Evolutionary conservation across 2,797 vertebrate species (phyloP), one percentile per base, ranked within the genome.

Genomic region (Hapalemur alaotrensis): DNA sequence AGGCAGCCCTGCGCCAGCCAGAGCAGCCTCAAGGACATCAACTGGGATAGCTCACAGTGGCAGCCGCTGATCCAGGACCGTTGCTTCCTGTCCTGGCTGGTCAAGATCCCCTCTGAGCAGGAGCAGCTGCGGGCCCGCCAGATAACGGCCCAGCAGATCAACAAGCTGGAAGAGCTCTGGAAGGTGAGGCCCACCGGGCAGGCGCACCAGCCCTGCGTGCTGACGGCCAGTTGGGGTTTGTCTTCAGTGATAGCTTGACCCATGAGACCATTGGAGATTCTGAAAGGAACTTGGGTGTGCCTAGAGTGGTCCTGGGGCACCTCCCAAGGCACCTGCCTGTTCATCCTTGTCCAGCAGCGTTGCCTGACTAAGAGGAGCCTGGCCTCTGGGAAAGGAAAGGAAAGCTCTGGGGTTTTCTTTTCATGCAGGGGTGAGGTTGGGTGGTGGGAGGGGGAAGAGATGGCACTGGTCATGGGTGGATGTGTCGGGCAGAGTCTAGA

Each of bases 1-100:
- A 99, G 99, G 98, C 99, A 99, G 98, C 99, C 99, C 0, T 99
- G 99, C 98, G 99, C 99, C 93, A 99, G 99, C 97, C 99, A 99
- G 98, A 99, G 99, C 99, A 99, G 99, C 98, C 96, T 99, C 95
- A 99, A 99, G 99, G 99, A 99, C 98, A 99, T 99, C 98, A 99
- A 99, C 97, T 99, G 99, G 99, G 99, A 99, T 98, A 99, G 99
- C 88, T 99, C 99, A 0, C 99, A 99, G 98, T 99, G 99, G 99
- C 99, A 99, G 97, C 99, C 99, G 1, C 99, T 99, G 83, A 99
- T 99, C 98, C 99, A 99, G 98, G 99, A 99, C 95, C 99, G 99
- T 89, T 99, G 99, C 97, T 99, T 99, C 98, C 99, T 99, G 25
- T 99, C 99, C 0, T 99, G 99, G 99, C 98, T 99, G 98, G 99